phyloP scores from a whole-genome alignment of 2,888 invertebrate genomes.

The Drosophila koepferae region DNA sequence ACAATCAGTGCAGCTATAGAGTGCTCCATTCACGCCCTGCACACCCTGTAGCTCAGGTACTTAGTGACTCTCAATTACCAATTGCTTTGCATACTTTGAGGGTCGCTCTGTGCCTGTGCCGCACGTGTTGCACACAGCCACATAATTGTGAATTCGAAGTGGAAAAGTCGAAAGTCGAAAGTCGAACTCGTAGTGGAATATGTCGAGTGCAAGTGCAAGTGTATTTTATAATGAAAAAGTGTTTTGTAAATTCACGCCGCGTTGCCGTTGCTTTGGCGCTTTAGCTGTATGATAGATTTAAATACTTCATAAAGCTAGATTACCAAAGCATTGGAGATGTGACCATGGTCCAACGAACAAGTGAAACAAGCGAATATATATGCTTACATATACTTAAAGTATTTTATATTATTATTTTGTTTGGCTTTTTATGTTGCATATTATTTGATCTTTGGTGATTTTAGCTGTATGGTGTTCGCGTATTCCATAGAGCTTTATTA shows the following conservation, averaged over 20 bases:
- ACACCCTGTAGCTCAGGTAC: conserved; percentile 89
- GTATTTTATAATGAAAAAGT: neutral
- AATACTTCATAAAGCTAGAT: conserved; percentile 96
- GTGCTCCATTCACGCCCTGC: conserved; percentile 11
- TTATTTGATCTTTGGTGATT: conserved; percentile 90
- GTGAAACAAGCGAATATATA: neutral
- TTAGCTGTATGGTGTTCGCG: conserved; percentile 88
- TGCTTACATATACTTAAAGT: too few relatives aligned
- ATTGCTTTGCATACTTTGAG: conserved; percentile 81
- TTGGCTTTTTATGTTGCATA: conserved; percentile 76
- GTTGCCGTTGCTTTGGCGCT: conserved; percentile 93
- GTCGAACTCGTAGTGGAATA: neutral
- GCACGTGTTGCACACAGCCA: conserved; percentile 35
- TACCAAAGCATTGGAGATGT: conserved; percentile 92
- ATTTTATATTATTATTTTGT: neutral
- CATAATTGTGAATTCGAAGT: conserved; percentile 2
- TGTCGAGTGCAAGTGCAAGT: neutral
- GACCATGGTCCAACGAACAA: conserved; percentile 27
- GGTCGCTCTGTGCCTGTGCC: conserved; percentile 84
- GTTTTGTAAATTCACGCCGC: conserved; percentile 66
- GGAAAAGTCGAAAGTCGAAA: neutral
- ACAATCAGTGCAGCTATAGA: too few relatives aligned
- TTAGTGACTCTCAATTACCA: conserved; percentile 92
- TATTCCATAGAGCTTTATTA: conserved; percentile 90
- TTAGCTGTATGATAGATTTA: conserved; percentile 93